Conservation (phyloP, 2,888 invertebrate genomes). For the Eupithecia centaureata region DNA sequence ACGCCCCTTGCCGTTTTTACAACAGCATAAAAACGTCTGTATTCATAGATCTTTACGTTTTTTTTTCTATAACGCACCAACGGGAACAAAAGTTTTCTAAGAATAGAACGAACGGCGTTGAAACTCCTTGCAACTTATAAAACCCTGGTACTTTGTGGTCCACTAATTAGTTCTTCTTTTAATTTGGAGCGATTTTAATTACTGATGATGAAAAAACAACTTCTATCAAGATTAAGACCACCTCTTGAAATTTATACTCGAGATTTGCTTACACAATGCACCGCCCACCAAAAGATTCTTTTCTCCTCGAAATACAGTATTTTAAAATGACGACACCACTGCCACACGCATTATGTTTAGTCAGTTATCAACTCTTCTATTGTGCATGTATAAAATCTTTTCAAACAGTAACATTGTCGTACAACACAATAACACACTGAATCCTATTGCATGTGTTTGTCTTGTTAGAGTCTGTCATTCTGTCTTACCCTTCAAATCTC, state of each 20-base stretch:
- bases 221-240: background rate
- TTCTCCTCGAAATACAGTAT: background rate
- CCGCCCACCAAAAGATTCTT: constrained; percentile 46
- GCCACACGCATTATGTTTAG: constrained; percentile 50
- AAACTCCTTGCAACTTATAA: constrained; percentile 43
- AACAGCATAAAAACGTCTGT: constrained; percentile 18
- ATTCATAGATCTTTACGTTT: background rate
- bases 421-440: constrained; percentile 45
- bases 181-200: constrained; percentile 20
- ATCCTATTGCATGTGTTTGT: constrained; percentile 39
- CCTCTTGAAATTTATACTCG: constrained; percentile 47
- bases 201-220: constrained; percentile 2
- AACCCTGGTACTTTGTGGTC: constrained; percentile 49
- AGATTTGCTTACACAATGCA: constrained; percentile 53
- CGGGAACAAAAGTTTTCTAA: constrained; percentile 25
- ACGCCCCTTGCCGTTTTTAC: constrained; percentile 17
- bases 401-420: constrained; percentile 48
- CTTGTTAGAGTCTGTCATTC: constrained; percentile 4
- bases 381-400: constrained; percentile 22
- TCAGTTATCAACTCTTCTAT: constrained; percentile 33
- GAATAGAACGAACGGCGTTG: background rate
- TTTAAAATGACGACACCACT: constrained; percentile 29
- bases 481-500: constrained; percentile 30
- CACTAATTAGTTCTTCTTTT: constrained; percentile 53
- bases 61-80: constrained; percentile 16